A percentile compares a stretch with the other conserved stretches of the same genome.
phyloP scores from a whole-genome alignment of 2,888 invertebrate species.

The Meteorus colon region DNA sequence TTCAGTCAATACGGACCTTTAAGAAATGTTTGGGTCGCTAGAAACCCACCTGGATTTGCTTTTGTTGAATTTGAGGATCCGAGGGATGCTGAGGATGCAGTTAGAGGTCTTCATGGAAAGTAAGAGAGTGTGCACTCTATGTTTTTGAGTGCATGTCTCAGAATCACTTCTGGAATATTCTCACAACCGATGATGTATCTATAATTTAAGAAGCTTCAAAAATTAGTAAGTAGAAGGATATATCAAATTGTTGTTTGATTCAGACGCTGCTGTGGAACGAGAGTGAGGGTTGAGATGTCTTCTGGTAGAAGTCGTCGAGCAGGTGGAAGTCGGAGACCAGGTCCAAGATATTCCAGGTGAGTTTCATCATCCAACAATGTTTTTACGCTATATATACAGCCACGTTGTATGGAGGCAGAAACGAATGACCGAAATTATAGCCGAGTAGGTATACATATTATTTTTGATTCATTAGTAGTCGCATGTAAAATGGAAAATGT shows the following conservation, averaged over 20 bases:
- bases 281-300: constrained; percentile 95
- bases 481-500: not conserved
- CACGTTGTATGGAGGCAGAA: not conserved
- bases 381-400: not conserved
- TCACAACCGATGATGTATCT: no score
- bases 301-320: constrained; percentile 87
- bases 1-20: constrained; percentile 92
- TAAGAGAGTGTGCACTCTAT: constrained; percentile 74
- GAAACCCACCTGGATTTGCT: constrained; percentile 94
- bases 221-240: no score
- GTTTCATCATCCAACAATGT: constrained; percentile 33
- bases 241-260: not conserved
- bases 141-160: no score
- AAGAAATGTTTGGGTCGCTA: constrained; percentile 94
- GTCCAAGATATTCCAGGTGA: constrained; percentile 70
- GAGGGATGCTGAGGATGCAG: constrained; percentile 91
- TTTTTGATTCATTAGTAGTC: not conserved
- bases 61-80: constrained; percentile 93
- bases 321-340: constrained; percentile 71
- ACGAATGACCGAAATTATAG: not conserved
- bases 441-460: not conserved
- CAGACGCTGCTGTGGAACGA: constrained; percentile 90
- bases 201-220: no score
- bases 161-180: no score
- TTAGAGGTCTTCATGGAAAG: constrained; percentile 88